Evolutionary conservation across 64 coral and sea anemone genomes (phyloP), one percentile per base, ranked within the genome.

Genomic region (Montipora cactus): DNA sequence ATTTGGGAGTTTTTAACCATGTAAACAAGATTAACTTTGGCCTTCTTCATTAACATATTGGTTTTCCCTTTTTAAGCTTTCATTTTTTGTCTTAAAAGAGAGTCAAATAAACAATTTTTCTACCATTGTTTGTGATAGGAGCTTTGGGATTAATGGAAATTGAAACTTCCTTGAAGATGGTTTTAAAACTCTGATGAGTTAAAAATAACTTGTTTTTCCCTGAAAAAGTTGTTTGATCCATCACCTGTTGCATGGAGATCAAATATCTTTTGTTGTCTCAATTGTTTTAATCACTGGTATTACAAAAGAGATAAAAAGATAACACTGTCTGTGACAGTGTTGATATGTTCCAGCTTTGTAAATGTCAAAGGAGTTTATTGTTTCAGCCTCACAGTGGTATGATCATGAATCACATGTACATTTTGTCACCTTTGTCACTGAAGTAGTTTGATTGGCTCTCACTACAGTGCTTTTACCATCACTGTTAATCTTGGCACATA

Each of bases 251-350:
- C 18, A 70, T 19, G 7, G 45, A 19, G 82, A 86, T 86, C 11
- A 72, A 70, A 86, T 86, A 4, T 72, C 82, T 51, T 86, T 86
- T 86, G 82, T 86, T 86, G 64, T 86, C 66, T 71, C 45, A 71
- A 85, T 67, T 69, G 12, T 46, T 16, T 16, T n/a, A 47, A 46
- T 18, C 12, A 49, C 22, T 66, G 18, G 16, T 86, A 71, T 86
- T 86, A 86, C 82, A 71, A 44, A 86, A 86, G 62, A 86, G 82
- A 16, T 48, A 18, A 44, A 16, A 62, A 82, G 80, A 82, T 82
- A 86, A 51, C 62, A 86, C 10, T n/a, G 68, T 71, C 68, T 71
- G 82, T 50, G 64, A 23, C 44, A 67, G 81, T 69, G 82, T 1
- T 86, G 82, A 71, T 12, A 21, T 47, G 2, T 47, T 84, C 59